Conservation (phyloP, 2,797 vertebrate species). For the Melanotaenia boesemani region DNA sequence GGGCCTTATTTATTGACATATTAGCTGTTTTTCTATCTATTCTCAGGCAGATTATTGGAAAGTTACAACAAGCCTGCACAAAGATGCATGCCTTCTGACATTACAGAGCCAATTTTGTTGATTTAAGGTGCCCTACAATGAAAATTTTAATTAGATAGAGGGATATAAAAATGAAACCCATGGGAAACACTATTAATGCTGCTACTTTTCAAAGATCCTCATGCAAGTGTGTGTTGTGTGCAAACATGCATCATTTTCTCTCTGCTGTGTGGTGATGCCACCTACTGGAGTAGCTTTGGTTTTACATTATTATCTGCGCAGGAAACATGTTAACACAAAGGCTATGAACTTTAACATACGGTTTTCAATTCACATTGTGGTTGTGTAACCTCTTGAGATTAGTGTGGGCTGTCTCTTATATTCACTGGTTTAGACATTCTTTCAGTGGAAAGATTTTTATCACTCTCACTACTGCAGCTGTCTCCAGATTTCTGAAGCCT, state of each 20-base stretch:
- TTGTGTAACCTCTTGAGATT: background rate
- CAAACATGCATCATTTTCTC: background rate
- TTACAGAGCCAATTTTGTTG: too few species aligned
- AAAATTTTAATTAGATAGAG: too few species aligned
- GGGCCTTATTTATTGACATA: background rate
- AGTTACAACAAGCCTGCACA: background rate
- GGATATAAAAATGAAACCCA: too few species aligned
- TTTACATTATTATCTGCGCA: conserved; percentile 29
- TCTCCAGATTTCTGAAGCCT: conserved; percentile 26
- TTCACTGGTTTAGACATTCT: conserved; percentile 48
- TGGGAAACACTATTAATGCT: background rate
- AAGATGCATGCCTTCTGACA: background rate
- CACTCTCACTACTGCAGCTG: conserved; percentile 28
- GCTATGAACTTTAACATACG: background rate
- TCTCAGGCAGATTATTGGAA: background rate
- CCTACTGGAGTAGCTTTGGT: conserved; percentile 65
- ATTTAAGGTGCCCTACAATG: too few species aligned
- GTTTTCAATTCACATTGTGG: background rate
- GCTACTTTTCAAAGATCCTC: conserved; percentile 5
- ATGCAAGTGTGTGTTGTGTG: background rate
- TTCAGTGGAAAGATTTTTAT: conserved; percentile 66
- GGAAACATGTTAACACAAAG: conserved; percentile 17
- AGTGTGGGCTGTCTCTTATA: background rate
- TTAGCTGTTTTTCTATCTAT: background rate
- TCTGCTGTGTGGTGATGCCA: conserved; percentile 70